Conservation (phyloP, 2,888 invertebrate genomes). For the Zhengitettix transpicula region DNA sequence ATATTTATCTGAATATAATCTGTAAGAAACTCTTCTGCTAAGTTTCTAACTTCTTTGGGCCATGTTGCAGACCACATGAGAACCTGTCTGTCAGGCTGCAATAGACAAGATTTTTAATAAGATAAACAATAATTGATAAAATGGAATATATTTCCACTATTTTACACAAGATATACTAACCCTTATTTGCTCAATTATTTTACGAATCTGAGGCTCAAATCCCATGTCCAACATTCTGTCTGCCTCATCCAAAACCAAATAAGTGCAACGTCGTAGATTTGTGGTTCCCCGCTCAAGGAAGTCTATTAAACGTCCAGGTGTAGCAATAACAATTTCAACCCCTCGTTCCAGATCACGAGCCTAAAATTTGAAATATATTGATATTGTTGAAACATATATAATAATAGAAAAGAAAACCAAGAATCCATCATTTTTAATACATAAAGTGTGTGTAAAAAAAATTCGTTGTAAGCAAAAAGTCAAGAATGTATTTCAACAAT, state of each 20-base stretch:
- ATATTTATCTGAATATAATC: constrained; percentile 96
- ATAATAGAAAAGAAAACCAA: too few species aligned
- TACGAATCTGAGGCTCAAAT: constrained; percentile 91
- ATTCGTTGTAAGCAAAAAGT: too few species aligned
- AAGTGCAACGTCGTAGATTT: constrained; percentile 73
- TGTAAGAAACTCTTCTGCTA: constrained; percentile 90
- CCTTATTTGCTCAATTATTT: constrained; percentile 85
- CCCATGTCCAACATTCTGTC: constrained; percentile 97
- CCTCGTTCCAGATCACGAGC: constrained; percentile 77
- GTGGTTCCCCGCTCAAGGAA: constrained; percentile 80
- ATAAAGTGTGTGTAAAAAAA: too few species aligned
- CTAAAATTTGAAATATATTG: constrained; percentile 29
- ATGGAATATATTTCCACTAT: neutral
- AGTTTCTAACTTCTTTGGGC: constrained; percentile 91
- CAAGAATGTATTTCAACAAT: too few species aligned
- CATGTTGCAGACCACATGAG: constrained; percentile 99
- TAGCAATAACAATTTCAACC: constrained; percentile 89
- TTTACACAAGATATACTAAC: neutral
- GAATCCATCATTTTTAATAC: too few species aligned
- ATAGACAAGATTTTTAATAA: neutral
- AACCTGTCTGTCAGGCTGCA: constrained; percentile 27
- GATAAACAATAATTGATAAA: neutral
- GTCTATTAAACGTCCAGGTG: constrained; percentile 86
- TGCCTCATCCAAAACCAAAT: constrained; percentile 87
- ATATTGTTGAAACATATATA: too few species aligned